Base-by-base conservation (phyloP, 2,888 invertebrate genomes). In the Hemicrepidius hirtus region DNA sequence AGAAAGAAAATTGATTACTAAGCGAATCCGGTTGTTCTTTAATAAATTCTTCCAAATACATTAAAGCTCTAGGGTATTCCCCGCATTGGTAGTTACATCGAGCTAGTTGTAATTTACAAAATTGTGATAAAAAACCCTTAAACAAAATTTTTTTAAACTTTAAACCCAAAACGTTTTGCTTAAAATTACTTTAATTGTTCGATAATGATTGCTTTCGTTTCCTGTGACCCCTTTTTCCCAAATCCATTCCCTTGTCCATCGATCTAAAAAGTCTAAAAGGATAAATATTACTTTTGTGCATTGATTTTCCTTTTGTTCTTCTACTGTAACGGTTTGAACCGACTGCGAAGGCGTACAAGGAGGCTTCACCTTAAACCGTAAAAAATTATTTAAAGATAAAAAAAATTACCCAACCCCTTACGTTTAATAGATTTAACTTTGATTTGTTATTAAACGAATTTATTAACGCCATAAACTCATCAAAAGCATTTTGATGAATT, bases 1-100 rank as follows among this genome's bases (percentile, higher is more conserved):
- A 83, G 76, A 92, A 90, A 0, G 91, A 89, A 55, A 93, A 84
- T 76, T 92, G 91, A 7, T 91, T 89, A 74, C 91, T 89, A 75
- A 91, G 83, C 12, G 87, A 86, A 0, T 86, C 83, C 9, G 88
- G 87, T 65, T 90, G 87, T 59, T 90, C 89, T 24, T 88, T 89
- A 86, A 95, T 92, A 76, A 94, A 92, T 72, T 92, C 86, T 81
- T 95, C 95, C 21, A 95, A 83, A 81, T 94, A 94, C 85, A 94
- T 91, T 32, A 95, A 80, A 0, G 95, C 92, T 21, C 95, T 88
- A 59, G 94, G 92, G 79, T 93, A 90, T 80, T 95, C 95, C 0
- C 92, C 92, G 65, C 93, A 94, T 13, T 91, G 89, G 79, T 92
- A 94, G 83, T 94, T 94, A 4, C 93, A 93, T 49, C 91, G 89